Evolutionary conservation across 2,797 vertebrate species (phyloP).

Genomic region (Alosa sapidissima): DNA sequence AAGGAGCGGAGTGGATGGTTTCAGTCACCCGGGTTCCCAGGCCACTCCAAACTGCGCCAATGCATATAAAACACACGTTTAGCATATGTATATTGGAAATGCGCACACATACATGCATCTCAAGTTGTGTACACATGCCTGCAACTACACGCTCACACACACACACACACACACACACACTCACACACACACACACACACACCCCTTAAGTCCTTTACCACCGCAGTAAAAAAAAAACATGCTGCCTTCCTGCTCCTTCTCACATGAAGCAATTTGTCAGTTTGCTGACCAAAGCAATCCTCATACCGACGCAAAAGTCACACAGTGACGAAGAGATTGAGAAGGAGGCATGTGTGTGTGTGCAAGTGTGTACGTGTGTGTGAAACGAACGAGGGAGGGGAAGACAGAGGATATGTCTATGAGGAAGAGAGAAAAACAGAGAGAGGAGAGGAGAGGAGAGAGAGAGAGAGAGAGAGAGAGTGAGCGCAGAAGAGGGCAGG

Average conservation of each 20-base stretch:
- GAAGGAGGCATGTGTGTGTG: background rate
- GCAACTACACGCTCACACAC: background rate
- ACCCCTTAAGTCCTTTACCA: background rate
- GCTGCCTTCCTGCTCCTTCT: constrained; percentile 1
- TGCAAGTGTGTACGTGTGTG: background rate
- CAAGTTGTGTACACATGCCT: background rate
- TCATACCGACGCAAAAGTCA: constrained; percentile 42
- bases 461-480: background rate
- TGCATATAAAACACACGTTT: background rate
- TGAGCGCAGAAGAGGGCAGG: background rate
- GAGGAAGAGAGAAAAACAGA: background rate
- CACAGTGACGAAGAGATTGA: background rate
- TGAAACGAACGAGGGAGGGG: background rate
- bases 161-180: constrained; percentile 5
- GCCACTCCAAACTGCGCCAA: background rate
- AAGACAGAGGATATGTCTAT: background rate
- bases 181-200: constrained; percentile 9
- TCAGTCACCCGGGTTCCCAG: background rate
- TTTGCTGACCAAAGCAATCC: constrained; percentile 45
- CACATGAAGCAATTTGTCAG: constrained; percentile 39
- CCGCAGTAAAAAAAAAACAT: background rate
- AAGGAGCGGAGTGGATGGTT: background rate
- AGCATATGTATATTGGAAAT: too few species aligned
- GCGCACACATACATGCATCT: constrained; percentile 1
- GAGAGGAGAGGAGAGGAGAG: too few species aligned